Conservation (phyloP, 2,888 invertebrate genomes). For the Lomographa bimaculata region DNA sequence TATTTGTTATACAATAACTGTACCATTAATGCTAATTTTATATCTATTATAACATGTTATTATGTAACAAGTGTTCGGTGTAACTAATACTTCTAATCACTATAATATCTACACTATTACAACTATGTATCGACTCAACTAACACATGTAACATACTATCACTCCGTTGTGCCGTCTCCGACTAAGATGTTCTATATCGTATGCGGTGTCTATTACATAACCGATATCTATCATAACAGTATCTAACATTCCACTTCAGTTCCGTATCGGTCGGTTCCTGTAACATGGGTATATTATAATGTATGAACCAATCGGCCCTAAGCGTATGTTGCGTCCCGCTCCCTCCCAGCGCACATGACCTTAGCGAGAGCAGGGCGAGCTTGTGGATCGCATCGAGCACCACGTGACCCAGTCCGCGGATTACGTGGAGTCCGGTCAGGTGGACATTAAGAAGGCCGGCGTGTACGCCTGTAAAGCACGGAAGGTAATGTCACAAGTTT, state of each 20-base stretch:
- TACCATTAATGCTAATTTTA: slow-evolving; percentile 24
- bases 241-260: slow-evolving; percentile 56
- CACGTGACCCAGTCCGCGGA: slow-evolving; percentile 94
- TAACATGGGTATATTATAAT: slow-evolving; percentile 56
- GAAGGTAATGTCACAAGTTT: slow-evolving; percentile 86
- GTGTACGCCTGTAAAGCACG: slow-evolving; percentile 94
- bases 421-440: slow-evolving; percentile 91
- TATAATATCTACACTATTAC: slow-evolving; percentile 32
- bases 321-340: slow-evolving; percentile 53
- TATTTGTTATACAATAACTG: slow-evolving; percentile 65
- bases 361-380: slow-evolving; percentile 91
- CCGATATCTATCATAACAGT: slow-evolving; percentile 34
- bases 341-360: slow-evolving; percentile 67
- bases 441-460: slow-evolving; percentile 90
- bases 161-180: slow-evolving; percentile 29
- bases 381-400: slow-evolving; percentile 97
- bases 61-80: slow-evolving; percentile 60
- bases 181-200: slow-evolving; percentile 34
- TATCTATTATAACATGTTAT: slow-evolving; percentile 47
- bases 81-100: slow-evolving; percentile 40
- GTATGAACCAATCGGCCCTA: slow-evolving; percentile 79
- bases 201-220: slow-evolving; percentile 33
- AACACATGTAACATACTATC: slow-evolving; percentile 48
- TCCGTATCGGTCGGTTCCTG: slow-evolving; percentile 61
- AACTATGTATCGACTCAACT: slow-evolving; percentile 38